Evolutionary conservation across 2,888 invertebrate species (phyloP).

Genomic region (Leptura quadrifasciata): DNA sequence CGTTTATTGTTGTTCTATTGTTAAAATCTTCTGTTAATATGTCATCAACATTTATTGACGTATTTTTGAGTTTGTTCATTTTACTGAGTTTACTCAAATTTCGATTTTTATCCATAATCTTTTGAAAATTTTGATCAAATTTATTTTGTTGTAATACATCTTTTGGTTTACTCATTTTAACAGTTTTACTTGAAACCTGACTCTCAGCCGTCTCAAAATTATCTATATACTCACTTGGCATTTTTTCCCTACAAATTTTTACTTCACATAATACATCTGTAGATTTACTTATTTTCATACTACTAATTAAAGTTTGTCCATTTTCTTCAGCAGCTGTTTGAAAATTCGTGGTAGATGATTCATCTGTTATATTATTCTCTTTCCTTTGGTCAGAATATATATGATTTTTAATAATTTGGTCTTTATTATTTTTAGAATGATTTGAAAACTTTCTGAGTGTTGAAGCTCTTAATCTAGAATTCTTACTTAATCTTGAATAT

Average conservation of each 20-base stretch:
- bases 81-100: not conserved
- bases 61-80: not conserved
- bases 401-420: not conserved
- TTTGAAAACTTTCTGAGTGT: not conserved
- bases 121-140: not conserved
- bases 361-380: not conserved
- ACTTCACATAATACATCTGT: not conserved
- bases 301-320: not conserved
- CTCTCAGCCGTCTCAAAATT: not conserved
- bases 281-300: not conserved
- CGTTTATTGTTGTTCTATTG: not conserved
- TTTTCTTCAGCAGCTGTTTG: not conserved
- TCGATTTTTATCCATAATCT: no score
- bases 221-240: not conserved
- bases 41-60: not conserved
- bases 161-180: not conserved
- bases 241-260: not conserved
- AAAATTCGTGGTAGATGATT: not conserved
- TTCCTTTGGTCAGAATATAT: not conserved
- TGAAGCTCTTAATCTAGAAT: not conserved
- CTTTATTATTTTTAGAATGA: not conserved
- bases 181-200: not conserved
- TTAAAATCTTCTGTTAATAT: not conserved
- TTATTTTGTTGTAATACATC: no score
- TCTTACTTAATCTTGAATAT: slow-evolving; percentile 17